Percentiles rank a stretch among this genome's conserved stretches.
Evolutionary conservation across 2,113 vertebrate genomes (phyloP).

Genomic region (Aythya baeri): DNA sequence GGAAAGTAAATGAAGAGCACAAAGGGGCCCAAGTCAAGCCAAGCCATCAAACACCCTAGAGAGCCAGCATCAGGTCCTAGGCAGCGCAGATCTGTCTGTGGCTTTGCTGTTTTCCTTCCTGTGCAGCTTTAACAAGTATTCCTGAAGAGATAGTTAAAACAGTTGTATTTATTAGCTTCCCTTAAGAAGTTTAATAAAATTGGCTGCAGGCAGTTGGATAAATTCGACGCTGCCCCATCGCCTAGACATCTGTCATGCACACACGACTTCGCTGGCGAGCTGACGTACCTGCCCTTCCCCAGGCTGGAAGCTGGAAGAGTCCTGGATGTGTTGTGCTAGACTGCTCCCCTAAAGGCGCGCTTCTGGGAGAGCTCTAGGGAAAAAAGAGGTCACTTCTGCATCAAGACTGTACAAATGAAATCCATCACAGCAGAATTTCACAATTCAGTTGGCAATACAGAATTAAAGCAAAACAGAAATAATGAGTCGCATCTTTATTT

Average conservation of each 20-base stretch:
- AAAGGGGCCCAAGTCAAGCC: background rate
- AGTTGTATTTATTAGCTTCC: background rate
- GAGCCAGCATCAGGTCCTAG: background rate
- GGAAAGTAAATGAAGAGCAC: background rate
- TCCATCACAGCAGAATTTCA: background rate
- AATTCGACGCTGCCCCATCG: background rate
- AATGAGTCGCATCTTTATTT: background rate
- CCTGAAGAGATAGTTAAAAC: background rate
- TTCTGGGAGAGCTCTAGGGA: background rate
- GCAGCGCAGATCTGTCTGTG: background rate
- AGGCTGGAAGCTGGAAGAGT: background rate
- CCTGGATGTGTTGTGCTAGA: background rate
- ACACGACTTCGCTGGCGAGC: background rate
- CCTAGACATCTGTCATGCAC: background rate
- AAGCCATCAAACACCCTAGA: background rate
- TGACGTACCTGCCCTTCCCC: background rate
- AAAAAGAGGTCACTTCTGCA: background rate
- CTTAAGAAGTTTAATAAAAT: background rate
- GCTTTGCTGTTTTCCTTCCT: background rate
- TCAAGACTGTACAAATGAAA: background rate
- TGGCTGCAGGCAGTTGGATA: background rate
- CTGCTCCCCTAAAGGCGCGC: background rate
- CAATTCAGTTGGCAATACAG: background rate
- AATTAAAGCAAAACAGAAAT: background rate
- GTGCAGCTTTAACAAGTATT: background rate